A percentile compares a stretch with the other conserved stretches of the same genome.
phyloP scores from a whole-genome alignment of 2,888 invertebrate species.

The Scrobipalpa atriplicella region DNA sequence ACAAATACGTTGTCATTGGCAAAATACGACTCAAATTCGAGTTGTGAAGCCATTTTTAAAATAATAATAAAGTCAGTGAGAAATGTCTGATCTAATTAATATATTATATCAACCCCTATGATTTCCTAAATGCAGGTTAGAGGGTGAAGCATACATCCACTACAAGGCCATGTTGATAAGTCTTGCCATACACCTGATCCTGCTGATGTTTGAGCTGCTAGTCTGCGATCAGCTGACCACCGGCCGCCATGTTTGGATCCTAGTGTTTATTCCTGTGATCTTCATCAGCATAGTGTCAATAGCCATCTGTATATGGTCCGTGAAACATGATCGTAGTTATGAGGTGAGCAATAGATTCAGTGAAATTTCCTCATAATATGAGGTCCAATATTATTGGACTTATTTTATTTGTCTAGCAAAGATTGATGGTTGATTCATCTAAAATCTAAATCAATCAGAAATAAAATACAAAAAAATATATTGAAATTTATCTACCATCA shows the following conservation, averaged over 20 bases:
- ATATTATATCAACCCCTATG: not conserved
- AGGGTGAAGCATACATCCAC: conserved; percentile 98
- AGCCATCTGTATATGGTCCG: conserved; percentile 98
- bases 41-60: too few relatives aligned
- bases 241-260: conserved; percentile 92
- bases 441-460: too few relatives aligned
- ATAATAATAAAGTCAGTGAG: too few relatives aligned
- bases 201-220: conserved; percentile 97
- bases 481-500: too few relatives aligned
- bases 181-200: conserved; percentile 95
- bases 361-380: too few relatives aligned
- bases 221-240: conserved; percentile 98
- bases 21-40: too few relatives aligned
- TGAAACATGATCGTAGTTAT: conserved; percentile 98
- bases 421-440: too few relatives aligned
- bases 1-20: too few relatives aligned
- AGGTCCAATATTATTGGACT: too few relatives aligned
- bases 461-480: too few relatives aligned
- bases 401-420: too few relatives aligned
- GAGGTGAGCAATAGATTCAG: conserved; percentile 83
- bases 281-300: conserved; percentile 98
- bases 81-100: too few relatives aligned
- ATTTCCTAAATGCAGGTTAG: conserved; percentile 85
- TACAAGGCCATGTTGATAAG: conserved; percentile 99
- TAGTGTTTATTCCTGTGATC: conserved; percentile 97